Evolutionary conservation across 2,888 invertebrate species (phyloP), one percentile per base, ranked within the genome.

Genomic region (Chironomus tentans): DNA sequence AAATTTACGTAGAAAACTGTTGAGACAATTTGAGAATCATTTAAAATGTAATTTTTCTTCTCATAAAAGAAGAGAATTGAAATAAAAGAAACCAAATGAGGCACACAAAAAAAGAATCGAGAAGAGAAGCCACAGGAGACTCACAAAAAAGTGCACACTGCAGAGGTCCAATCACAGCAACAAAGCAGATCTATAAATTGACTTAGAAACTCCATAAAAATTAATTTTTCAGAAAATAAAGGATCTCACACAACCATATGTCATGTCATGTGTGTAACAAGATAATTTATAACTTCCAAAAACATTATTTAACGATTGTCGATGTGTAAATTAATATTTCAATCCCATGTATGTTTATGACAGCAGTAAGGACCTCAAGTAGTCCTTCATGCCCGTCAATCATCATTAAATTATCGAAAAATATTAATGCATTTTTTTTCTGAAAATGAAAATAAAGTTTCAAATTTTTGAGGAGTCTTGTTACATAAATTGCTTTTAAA

Each of bases 211-310:
- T 13, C 65, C 65, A 24, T 22, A 56, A 56, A 56, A 56, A 18
- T 56, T 38, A 38, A 28, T 50, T 50, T 50, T 50, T n/a, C n/a
- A 50, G 22, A 65, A 65, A 65, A 65, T 10, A 38, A 38, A 38
- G 38, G 65, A 65, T 24, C 18, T 56, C 56, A 56, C 65, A 24
- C 24, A 38, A 38, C 38, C 38, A 65, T 22, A 65, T 65, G 65
- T 24, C 65, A 65, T 56, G 65, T 24, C 65, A 65, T 65, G 56
- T 18, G 18, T 65, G 10, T 24, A 65, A 46, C 70, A 70, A 22
- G 70, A 70, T 70, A 47, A 70, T 70, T 70, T 70, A 70, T 70
- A 22, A 50, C 70, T 50, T 70, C 70, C 70, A 70, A 70, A 50
- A 48, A 38, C 38, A 38, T 38, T 18, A 70, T 21, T 70, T 48